A percentile compares a stretch with the other conserved stretches of the same genome.
phyloP scores from a whole-genome alignment of 2,797 vertebrate species.

The Bufotes viridis region DNA sequence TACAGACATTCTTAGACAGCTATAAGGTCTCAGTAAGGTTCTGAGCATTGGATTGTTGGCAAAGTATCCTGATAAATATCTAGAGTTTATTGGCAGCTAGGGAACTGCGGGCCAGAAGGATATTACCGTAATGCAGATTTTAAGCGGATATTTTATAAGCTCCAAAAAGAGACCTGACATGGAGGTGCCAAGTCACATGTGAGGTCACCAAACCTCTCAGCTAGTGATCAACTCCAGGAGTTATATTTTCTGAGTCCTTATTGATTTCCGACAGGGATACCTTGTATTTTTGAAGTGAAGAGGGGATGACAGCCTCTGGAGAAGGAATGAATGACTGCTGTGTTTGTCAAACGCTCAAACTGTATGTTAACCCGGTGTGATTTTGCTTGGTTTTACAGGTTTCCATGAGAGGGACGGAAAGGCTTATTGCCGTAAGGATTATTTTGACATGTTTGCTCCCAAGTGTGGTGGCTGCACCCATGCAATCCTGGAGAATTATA shows the following conservation, averaged over 20 bases:
- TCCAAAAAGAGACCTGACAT: not conserved
- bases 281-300: not conserved
- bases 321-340: not conserved
- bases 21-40: no score
- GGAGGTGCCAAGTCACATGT: no score
- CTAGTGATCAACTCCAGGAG: no score
- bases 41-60: not conserved
- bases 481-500: slow-evolving; percentile 98
- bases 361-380: not conserved
- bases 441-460: slow-evolving; percentile 98
- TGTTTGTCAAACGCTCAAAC: no score
- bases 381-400: slow-evolving; percentile 71
- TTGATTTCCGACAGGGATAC: not conserved
- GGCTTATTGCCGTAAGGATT: slow-evolving; percentile 97
- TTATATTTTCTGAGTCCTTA: no score
- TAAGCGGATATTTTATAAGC: not conserved
- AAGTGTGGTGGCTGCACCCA: slow-evolving; percentile 96
- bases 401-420: slow-evolving; percentile 99
- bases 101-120: not conserved
- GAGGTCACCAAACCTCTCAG: not conserved
- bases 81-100: not conserved
- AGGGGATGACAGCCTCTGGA: not conserved
- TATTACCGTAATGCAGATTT: not conserved
- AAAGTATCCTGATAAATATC: not conserved
- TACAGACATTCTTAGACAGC: no score